A percentile compares a stretch with the other conserved stretches of the same genome.
phyloP scores from a whole-genome alignment of 1,140 invertebrate genomes.

The Probaryconus sp. region DNA sequence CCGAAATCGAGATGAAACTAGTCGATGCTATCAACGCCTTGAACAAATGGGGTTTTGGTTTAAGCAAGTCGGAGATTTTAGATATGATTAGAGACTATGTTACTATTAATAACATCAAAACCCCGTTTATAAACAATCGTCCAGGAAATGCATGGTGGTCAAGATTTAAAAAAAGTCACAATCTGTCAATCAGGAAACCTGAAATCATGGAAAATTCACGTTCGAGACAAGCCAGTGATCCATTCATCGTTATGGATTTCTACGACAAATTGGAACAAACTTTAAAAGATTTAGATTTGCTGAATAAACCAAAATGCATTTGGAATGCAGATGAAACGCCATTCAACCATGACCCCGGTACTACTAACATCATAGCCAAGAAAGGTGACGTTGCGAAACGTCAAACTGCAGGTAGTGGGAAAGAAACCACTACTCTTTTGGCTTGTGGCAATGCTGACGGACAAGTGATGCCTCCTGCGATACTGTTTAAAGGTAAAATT shows the following conservation, averaged over 20 bases:
- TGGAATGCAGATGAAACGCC: slow-evolving; percentile 13
- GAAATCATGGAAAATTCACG: slow-evolving; percentile 24
- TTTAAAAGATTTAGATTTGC: slow-evolving; percentile 4
- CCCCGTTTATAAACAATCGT: slow-evolving; percentile 22
- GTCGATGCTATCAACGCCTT: slow-evolving; percentile 3
- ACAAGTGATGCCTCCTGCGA: neutral
- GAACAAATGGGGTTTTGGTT: slow-evolving; percentile 38
- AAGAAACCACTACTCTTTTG: slow-evolving; percentile 12
- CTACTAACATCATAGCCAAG: slow-evolving; percentile 2
- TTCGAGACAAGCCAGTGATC: slow-evolving; percentile 26
- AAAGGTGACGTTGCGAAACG: slow-evolving; percentile 7
- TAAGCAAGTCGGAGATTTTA: slow-evolving; percentile 19
- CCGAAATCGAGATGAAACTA: slow-evolving; percentile 4
- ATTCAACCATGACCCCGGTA: neutral
- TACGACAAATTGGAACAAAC: slow-evolving; percentile 11
- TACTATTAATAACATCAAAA: slow-evolving; percentile 14
- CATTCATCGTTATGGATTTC: slow-evolving; percentile 32
- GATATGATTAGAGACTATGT: slow-evolving; percentile 21
- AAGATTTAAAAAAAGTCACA: slow-evolving; percentile 19
- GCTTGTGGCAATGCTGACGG: slow-evolving; percentile 12
- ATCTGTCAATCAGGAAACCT: slow-evolving; percentile 16
- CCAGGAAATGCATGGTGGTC: slow-evolving; percentile 30
- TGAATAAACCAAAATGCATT: slow-evolving; percentile 4
- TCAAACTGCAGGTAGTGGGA: slow-evolving; percentile 8
- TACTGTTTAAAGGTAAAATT: slow-evolving; percentile 18